phyloP scores from a whole-genome alignment of 2,113 vertebrate genomes.

The Noctilio leporinus region DNA sequence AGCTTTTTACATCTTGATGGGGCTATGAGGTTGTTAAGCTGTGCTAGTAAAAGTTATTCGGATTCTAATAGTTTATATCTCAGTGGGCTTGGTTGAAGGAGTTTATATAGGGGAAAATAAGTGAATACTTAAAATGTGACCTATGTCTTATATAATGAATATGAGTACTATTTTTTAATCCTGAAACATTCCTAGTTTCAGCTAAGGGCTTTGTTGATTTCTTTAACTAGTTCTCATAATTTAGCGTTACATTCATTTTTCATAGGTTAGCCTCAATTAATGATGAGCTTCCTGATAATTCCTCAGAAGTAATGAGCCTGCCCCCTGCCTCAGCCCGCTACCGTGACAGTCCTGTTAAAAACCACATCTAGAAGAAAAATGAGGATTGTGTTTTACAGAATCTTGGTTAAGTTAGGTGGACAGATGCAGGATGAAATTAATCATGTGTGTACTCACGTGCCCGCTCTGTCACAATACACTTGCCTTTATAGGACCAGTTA shows the following conservation, averaged over 20 bases:
- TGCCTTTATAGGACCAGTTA: neutral
- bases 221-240: neutral
- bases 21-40: neutral
- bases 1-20: neutral
- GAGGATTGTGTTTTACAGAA: neutral
- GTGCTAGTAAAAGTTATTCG: neutral
- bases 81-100: neutral
- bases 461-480: neutral
- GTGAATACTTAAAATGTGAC: neutral
- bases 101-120: neutral
- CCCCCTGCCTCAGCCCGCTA: neutral
- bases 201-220: neutral
- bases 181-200: neutral
- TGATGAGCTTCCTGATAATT: neutral
- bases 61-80: neutral
- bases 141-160: constrained; percentile 56
- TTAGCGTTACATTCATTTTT: neutral
- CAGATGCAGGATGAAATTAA: neutral
- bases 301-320: neutral
- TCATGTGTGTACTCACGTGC: neutral
- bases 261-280: neutral
- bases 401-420: neutral
- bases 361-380: neutral
- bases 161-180: neutral
- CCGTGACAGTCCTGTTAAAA: neutral